phyloP scores from a whole-genome alignment of 2,797 vertebrate genomes.

The Gallinago nigripennis region DNA sequence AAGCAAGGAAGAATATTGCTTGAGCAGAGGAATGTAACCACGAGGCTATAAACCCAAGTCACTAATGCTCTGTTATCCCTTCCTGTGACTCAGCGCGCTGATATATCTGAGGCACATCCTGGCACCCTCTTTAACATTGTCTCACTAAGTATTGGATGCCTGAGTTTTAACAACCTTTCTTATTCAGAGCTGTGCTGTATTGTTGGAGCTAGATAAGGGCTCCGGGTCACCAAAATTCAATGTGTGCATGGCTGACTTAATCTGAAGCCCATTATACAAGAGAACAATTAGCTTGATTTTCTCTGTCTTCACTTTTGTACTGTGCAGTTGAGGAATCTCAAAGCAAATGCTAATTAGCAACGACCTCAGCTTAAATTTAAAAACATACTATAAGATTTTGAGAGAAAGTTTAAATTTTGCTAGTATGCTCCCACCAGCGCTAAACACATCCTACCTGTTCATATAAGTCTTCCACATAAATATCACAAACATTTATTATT shows the following conservation, averaged over 20 bases:
- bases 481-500: background rate
- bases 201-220: conserved; percentile 43
- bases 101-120: background rate
- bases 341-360: conserved; percentile 30
- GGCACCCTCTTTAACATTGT: background rate
- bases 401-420: background rate
- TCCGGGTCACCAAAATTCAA: conserved; percentile 14
- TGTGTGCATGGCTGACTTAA: background rate
- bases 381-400: background rate
- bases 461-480: background rate
- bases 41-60: background rate
- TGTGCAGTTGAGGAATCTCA: background rate
- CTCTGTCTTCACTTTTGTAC: background rate
- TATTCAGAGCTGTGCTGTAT: background rate
- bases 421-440: background rate
- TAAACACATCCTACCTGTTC: background rate
- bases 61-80: background rate
- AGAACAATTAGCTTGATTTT: conserved; percentile 41
- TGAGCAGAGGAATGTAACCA: background rate
- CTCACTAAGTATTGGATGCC: background rate
- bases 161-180: background rate
- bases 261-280: background rate
- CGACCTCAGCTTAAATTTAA: background rate
- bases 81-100: background rate
- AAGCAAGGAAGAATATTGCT: background rate